These are phyloP conservation scores for Aplochiton taeniatus DNA, from an alignment of 2,797 vertebrate genomes.

Conservation along the genomic window DNA sequence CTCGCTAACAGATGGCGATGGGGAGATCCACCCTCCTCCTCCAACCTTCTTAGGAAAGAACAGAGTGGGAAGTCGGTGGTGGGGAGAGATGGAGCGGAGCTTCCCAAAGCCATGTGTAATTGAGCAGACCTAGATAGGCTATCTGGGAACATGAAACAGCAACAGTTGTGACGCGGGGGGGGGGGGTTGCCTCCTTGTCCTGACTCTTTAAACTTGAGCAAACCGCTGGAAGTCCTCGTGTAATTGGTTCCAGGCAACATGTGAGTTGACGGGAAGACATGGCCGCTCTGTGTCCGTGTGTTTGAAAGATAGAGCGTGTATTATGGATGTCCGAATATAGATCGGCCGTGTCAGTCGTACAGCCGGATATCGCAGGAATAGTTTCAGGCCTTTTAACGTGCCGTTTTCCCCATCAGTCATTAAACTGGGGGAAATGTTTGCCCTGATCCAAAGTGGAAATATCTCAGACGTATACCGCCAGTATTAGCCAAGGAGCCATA, in stretches of 20 bases:
- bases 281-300: slow-evolving; percentile 4
- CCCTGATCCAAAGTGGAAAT: no score
- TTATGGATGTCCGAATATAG: no score
- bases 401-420: no score
- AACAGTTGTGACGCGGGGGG: slow-evolving; percentile 72
- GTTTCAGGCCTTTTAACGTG: no score
- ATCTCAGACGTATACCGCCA: no score
- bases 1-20: slow-evolving; percentile 49
- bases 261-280: slow-evolving; percentile 49
- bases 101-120: slow-evolving; percentile 75
- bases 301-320: background rate
- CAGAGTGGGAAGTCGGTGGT: slow-evolving; percentile 65
- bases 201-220: slow-evolving; percentile 75
- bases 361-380: no score
- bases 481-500: no score
- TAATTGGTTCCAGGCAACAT: slow-evolving; percentile 75
- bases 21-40: slow-evolving; percentile 59
- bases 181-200: slow-evolving; percentile 75
- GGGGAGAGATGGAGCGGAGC: slow-evolving; percentile 55
- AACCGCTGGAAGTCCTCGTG: slow-evolving; percentile 77
- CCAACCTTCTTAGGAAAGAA: slow-evolving; percentile 41
- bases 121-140: slow-evolving; percentile 73
- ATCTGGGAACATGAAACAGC: slow-evolving; percentile 77
- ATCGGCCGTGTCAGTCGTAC: slow-evolving; percentile 9
- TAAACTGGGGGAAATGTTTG: no score